A percentile compares a stretch with the other conserved stretches of the same genome.
Conservation (phyloP, 2,113 vertebrate genomes). For the Heptranchias perlo region DNA sequence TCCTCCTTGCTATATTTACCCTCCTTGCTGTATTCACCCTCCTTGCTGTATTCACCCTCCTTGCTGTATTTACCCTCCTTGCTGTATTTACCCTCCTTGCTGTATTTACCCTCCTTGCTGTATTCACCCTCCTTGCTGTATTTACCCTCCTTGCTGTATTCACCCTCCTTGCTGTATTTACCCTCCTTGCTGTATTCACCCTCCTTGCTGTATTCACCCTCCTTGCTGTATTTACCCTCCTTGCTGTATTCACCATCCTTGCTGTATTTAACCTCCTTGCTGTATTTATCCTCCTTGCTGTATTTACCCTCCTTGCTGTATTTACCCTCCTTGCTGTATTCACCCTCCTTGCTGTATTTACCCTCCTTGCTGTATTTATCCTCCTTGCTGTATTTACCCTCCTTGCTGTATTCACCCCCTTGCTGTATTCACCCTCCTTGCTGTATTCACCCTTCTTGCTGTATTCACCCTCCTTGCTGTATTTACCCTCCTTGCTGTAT, state of each 20-base stretch:
- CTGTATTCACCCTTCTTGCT: background rate
- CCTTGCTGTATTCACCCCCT: background rate
- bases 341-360: too few species aligned
- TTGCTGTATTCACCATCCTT: background rate
- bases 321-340: background rate
- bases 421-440: background rate
- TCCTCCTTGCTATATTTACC: background rate
- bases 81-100: background rate
- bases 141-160: background rate
- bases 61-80: background rate
- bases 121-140: background rate
- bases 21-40: background rate
- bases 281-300: background rate
- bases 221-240: background rate
- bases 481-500: background rate
- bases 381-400: background rate
- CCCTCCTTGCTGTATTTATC: background rate
- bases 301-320: background rate
- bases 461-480: too few species aligned
- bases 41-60: background rate
- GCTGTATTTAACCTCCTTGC: background rate
- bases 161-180: background rate
- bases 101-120: background rate
- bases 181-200: background rate
- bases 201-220: background rate